These are phyloP conservation scores for Neoitamus cyanurus DNA, from an alignment of 2,888 invertebrate genomes.

Conservation along the genomic window DNA sequence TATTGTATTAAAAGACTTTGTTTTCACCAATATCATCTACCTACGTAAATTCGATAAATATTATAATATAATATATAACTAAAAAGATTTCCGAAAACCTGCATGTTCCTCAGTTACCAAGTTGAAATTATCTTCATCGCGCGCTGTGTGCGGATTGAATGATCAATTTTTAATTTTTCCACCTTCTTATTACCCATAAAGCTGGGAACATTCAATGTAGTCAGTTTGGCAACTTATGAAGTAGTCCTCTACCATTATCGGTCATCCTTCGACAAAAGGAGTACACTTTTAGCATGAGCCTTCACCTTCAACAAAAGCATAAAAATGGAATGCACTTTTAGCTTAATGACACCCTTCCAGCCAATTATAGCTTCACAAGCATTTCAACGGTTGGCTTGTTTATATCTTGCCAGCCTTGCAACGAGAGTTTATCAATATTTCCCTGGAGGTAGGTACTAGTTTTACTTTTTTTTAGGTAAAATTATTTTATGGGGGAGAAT, in stretches of 20 bases:
- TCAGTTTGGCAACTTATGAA: neutral
- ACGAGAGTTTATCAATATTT: neutral
- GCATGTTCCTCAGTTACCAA: no score
- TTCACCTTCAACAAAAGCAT: neutral
- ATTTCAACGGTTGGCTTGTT: neutral
- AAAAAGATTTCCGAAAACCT: no score
- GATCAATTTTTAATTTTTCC: no score
- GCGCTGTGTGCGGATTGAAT: no score
- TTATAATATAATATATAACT: no score
- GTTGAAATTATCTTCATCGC: no score
- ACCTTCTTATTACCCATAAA: no score
- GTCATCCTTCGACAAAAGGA: neutral
- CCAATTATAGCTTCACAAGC: neutral
- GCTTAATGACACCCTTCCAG: neutral
- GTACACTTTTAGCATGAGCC: neutral
- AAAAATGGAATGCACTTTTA: neutral
- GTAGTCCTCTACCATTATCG: neutral
- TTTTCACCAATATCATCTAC: no score
- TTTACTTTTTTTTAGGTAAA: neutral
- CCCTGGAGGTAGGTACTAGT: neutral
- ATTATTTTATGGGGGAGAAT: neutral
- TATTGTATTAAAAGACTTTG: no score
- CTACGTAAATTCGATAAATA: no score
- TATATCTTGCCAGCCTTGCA: neutral
- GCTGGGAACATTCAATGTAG: neutral